These are phyloP conservation scores for Anthopleura sola DNA, from an alignment of 64 coral and sea anemone genomes.

Conservation along the genomic window DNA sequence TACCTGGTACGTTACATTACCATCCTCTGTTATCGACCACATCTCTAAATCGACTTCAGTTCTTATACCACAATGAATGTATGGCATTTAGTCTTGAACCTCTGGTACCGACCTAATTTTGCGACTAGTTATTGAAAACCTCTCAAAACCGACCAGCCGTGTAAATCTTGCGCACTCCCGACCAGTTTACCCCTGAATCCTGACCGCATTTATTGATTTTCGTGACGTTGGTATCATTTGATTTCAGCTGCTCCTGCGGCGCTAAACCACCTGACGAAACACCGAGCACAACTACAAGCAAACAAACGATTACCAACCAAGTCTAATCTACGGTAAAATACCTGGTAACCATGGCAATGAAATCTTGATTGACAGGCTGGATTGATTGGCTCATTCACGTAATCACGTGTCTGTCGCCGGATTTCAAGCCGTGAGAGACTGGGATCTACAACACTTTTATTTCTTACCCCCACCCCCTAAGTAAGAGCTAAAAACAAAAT, in stretches of 20 bases:
- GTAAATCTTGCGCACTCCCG: too few species aligned
- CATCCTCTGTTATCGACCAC: background rate
- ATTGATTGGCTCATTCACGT: too few species aligned
- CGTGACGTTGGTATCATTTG: background rate
- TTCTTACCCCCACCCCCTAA: too few species aligned
- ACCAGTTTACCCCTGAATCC: background rate
- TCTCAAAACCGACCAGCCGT: too few species aligned
- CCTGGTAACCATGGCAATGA: background rate
- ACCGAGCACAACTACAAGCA: conserved; percentile 17
- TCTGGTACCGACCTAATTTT: too few species aligned
- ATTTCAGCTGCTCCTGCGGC: conserved; percentile 38
- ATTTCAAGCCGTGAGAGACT: background rate
- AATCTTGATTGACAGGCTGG: background rate
- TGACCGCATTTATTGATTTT: background rate
- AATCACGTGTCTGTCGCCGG: background rate
- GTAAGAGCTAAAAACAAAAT: background rate
- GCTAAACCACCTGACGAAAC: conserved; percentile 45
- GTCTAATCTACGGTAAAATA: conserved; percentile 10
- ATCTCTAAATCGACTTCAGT: background rate
- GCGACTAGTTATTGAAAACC: too few species aligned
- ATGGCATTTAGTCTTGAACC: too few species aligned
- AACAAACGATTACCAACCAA: conserved; percentile 30
- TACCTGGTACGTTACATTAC: conserved; percentile 86
- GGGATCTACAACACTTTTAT: background rate
- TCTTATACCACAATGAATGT: too few species aligned